Conservation (phyloP, 2,888 invertebrate genomes). For the Epirrhoe tristata region DNA sequence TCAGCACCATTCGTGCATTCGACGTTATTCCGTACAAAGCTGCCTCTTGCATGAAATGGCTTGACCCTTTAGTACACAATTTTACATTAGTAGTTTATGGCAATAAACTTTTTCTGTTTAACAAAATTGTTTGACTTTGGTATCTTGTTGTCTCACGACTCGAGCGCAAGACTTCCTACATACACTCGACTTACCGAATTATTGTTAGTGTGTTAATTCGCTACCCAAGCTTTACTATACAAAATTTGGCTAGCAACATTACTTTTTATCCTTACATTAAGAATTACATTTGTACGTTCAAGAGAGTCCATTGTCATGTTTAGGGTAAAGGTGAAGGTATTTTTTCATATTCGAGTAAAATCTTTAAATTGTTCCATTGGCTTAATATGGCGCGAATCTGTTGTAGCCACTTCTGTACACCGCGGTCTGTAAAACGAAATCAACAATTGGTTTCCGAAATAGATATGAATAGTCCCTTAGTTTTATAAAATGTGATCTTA, state of each 20-base stretch:
- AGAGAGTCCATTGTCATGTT: slow-evolving; percentile 86
- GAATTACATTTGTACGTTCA: slow-evolving; percentile 82
- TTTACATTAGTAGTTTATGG: slow-evolving; percentile 73
- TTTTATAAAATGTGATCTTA: slow-evolving; percentile 78
- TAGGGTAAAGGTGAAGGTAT: slow-evolving; percentile 73
- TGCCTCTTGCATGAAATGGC: slow-evolving; percentile 2
- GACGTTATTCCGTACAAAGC: slow-evolving; percentile 6
- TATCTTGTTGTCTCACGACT: slow-evolving; percentile 56
- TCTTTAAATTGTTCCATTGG: slow-evolving; percentile 74
- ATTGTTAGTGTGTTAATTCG: slow-evolving; percentile 52
- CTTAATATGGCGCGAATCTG: slow-evolving; percentile 96
- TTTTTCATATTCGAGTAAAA: slow-evolving; percentile 78
- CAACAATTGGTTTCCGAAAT: slow-evolving; percentile 8
- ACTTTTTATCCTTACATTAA: slow-evolving; percentile 74
- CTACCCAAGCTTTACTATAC: slow-evolving; percentile 72
- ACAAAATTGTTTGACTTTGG: slow-evolving; percentile 83
- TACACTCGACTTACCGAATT: slow-evolving; percentile 44
- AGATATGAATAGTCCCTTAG: neutral
- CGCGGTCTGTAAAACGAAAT: slow-evolving; percentile 89
- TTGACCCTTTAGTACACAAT: slow-evolving; percentile 59
- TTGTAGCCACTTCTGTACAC: slow-evolving; percentile 97
- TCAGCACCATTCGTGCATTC: neutral
- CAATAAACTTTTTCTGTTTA: slow-evolving; percentile 77
- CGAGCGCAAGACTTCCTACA: slow-evolving; percentile 22
- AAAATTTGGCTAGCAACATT: slow-evolving; percentile 79